phyloP scores from a whole-genome alignment of 1,140 invertebrate genomes.

The Globodera rostochiensis region DNA sequence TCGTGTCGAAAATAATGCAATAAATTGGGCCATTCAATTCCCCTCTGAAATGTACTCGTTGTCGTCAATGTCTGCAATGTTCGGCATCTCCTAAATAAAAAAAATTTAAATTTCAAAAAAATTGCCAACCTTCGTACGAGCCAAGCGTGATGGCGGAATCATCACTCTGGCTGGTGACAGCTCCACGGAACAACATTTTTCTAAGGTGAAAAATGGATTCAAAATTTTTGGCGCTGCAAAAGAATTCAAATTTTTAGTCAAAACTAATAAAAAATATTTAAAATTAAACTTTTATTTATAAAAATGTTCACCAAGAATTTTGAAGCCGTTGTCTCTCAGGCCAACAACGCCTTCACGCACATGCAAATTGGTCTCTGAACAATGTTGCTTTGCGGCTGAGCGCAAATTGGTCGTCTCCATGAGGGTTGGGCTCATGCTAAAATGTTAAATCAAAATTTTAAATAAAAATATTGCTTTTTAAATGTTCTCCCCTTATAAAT shows the following conservation, averaged over 20 bases:
- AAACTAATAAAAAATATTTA: too few species aligned
- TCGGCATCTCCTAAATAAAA: slow-evolving; percentile 8
- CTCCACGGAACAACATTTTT: slow-evolving; percentile 35
- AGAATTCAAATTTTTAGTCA: too few species aligned
- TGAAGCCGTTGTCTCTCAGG: background rate
- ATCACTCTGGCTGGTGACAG: slow-evolving; percentile 25
- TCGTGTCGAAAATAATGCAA: background rate
- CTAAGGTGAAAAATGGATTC: slow-evolving; percentile 8
- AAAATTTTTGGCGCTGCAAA: background rate
- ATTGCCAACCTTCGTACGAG: slow-evolving; percentile 26
- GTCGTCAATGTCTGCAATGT: slow-evolving; percentile 4
- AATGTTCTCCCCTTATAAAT: background rate
- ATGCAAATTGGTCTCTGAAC: slow-evolving; percentile 10
- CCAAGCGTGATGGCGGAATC: slow-evolving; percentile 20
- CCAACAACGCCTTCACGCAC: background rate
- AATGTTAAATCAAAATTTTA: too few species aligned
- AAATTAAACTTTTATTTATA: background rate
- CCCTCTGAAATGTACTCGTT: background rate
- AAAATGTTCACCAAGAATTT: background rate
- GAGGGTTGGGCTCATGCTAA: background rate
- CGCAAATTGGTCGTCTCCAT: slow-evolving; percentile 14
- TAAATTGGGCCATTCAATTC: background rate
- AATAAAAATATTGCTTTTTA: too few species aligned
- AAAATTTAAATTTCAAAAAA: slow-evolving; percentile 13
- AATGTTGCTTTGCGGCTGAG: background rate